These are phyloP conservation scores for Pygmarrhopalites habei DNA, from an alignment of 1,140 invertebrate genomes.

Conservation along the genomic window DNA sequence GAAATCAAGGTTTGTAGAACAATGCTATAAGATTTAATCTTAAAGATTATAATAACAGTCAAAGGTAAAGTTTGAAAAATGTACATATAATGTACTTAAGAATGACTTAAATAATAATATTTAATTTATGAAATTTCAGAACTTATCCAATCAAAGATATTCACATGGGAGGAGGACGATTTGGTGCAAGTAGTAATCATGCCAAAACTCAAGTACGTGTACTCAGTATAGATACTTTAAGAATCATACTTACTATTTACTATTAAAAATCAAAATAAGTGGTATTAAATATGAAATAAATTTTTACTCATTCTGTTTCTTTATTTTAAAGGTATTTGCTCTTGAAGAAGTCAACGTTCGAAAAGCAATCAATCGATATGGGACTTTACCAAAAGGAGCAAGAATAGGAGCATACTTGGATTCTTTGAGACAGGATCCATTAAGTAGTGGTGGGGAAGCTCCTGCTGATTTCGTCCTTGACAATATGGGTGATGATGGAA, in stretches of 20 bases:
- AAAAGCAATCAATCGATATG: conserved; percentile 91
- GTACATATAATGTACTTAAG: no score
- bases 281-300: conserved; percentile 39
- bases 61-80: no score
- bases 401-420: conserved; percentile 75
- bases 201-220: conserved; percentile 45
- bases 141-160: conserved; percentile 38
- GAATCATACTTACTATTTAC: no score
- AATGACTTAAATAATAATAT: no score
- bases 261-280: no score
- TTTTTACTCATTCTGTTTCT: neutral
- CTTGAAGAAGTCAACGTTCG: conserved; percentile 95
- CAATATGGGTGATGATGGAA: conserved; percentile 33
- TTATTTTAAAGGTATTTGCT: conserved; percentile 59
- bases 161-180: conserved; percentile 21
- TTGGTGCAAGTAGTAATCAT: conserved; percentile 18
- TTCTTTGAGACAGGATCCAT: conserved; percentile 61
- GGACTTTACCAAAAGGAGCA: conserved; percentile 89
- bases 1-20: no score
- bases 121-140: no score
- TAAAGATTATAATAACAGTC: no score
- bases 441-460: conserved; percentile 50
- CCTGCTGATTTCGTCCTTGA: conserved; percentile 50
- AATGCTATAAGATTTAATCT: no score
- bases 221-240: no score